Evolutionary conservation across 2,113 vertebrate species (phyloP).

Genomic region (Pogonocichla stellata): DNA sequence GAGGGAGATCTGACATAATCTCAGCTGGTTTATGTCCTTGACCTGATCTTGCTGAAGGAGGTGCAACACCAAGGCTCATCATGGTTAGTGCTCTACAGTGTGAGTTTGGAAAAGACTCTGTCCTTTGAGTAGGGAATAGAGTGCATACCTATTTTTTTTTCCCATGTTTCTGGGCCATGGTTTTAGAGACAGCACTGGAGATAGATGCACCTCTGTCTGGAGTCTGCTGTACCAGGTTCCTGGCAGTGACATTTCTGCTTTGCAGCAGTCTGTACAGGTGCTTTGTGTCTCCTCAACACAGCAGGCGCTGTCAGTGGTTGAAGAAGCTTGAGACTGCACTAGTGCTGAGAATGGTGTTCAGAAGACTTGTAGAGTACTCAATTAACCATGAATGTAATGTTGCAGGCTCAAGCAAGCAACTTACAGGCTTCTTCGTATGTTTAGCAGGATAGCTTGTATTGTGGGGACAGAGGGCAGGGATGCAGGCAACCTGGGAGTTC

Average conservation of each 20-base stretch:
- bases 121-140: background rate
- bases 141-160: rapidly evolving
- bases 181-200: background rate
- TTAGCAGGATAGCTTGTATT: background rate
- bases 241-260: background rate
- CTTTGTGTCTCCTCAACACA: background rate
- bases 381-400: background rate
- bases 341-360: background rate
- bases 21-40: background rate
- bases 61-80: background rate
- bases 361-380: background rate
- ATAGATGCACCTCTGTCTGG: background rate
- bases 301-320: background rate
- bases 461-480: background rate
- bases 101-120: background rate
- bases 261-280: background rate
- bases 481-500: background rate
- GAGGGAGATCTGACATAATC: background rate
- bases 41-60: background rate
- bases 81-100: background rate
- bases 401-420: background rate
- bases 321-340: background rate
- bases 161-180: background rate
- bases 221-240: background rate
- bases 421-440: background rate